These are phyloP conservation scores for Plutomurus gul DNA, from an alignment of 1,140 invertebrate genomes.

Conservation along the genomic window DNA sequence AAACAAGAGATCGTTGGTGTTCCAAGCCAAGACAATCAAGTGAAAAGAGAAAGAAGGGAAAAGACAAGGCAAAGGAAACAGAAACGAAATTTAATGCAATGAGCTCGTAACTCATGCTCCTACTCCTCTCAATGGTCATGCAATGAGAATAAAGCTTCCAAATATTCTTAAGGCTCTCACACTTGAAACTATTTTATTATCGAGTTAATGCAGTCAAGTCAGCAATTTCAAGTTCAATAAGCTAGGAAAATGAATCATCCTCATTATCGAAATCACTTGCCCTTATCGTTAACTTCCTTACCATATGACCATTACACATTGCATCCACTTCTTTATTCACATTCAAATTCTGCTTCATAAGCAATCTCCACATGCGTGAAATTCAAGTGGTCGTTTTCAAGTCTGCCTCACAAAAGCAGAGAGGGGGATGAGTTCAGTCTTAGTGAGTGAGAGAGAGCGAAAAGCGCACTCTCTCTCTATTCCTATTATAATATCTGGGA, in stretches of 20 bases:
- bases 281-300: not conserved
- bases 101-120: constrained; percentile 21
- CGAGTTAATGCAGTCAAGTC: not conserved
- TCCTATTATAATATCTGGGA: not conserved
- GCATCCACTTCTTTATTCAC: not conserved
- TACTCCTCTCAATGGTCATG: constrained; percentile 7
- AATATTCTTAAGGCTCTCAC: not conserved
- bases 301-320: not conserved
- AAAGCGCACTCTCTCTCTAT: too few relatives aligned
- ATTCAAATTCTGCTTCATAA: constrained; percentile 19
- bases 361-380: constrained; percentile 11
- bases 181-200: constrained; percentile 18
- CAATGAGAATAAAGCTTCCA: not conserved
- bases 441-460: not conserved
- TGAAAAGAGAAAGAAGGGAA: not conserved
- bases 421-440: constrained; percentile 8
- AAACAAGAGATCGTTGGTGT: too few relatives aligned
- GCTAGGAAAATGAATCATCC: not conserved
- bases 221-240: constrained; percentile 22
- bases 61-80: not conserved
- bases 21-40: not conserved
- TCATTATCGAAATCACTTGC: constrained; percentile 5
- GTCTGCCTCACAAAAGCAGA: not conserved
- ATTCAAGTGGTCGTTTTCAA: constrained; percentile 30
- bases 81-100: not conserved